Evolutionary conservation across 2,888 invertebrate species (phyloP), one percentile per base, ranked within the genome.

Genomic region (Adineta ricciae): DNA sequence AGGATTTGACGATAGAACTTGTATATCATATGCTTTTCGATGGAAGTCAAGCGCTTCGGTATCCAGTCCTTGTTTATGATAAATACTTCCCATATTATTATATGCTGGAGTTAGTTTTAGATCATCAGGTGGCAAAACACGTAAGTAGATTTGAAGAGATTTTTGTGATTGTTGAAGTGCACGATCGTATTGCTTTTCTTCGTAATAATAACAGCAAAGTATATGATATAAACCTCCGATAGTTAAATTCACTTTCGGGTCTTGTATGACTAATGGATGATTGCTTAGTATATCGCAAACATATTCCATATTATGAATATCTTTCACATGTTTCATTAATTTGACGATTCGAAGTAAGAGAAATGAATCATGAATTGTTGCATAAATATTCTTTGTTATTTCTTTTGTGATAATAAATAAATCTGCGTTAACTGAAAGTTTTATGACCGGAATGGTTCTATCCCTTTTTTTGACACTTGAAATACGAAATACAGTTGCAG

Each of bases 31-130:
- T 9, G 72, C 72, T 36, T 72, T 72, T 32, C 14, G 32, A 72
- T 72, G 72, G 36, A 32, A 32, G 7, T 72, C 4, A 9, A 72
- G 16, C 16, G 72, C 72, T 72, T 72, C 32, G 16, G 32, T 19
- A 36, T 72, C 14, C 7, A 32, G 4, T 72, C 72, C 32, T 36
- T 72, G 72, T 72, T 36, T 2, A 27, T 32, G 36, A 36, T 72
- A 72, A 32, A 72, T 72, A 72, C 72, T 72, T 72, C 72, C 72
- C 72, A 72, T 72, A 24, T 72, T 72, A 36, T 72, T 72, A 36
- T 72, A 78, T 2, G 78, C 41, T 1, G 41, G 11, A 11, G 41
- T 41, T 41, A 78, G 41, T n/a, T 24, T 78, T 5, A 41, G 38
- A n/a, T 78, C 41, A 41, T 78, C n/a, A 0, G 32, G 1, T 9